A percentile compares a stretch with the other conserved stretches of the same genome.
Conservation (phyloP, 2,113 vertebrate genomes). For the Poecilia latipinna region DNA sequence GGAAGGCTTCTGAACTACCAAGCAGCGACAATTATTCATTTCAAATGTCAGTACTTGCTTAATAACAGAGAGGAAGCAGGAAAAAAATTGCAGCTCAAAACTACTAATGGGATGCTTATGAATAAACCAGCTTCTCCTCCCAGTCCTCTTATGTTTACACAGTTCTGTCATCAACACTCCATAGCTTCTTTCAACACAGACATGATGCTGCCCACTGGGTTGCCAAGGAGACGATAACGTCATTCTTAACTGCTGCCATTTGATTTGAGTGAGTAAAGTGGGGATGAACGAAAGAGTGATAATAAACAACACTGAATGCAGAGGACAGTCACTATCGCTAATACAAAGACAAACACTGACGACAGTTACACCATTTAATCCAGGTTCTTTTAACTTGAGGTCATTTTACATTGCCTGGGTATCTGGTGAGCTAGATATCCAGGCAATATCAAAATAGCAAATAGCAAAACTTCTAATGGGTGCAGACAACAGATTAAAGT, state of each 20-base stretch:
- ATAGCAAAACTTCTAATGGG: conserved; percentile 4
- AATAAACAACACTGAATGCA: conserved; percentile 69
- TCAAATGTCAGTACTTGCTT: conserved; percentile 11
- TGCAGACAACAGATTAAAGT: background rate
- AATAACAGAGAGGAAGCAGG: conserved; percentile 26
- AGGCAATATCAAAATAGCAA: background rate
- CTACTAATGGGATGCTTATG: conserved; percentile 51
- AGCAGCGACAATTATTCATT: conserved; percentile 28
- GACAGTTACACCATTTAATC: background rate
- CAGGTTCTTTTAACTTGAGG: background rate
- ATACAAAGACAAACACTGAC: conserved; percentile 13
- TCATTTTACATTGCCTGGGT: background rate
- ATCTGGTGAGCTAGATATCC: too few species aligned
- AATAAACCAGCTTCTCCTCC: conserved; percentile 61
- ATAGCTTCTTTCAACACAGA: conserved; percentile 16
- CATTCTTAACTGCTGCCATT: conserved; percentile 78
- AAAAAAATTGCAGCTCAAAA: conserved; percentile 40
- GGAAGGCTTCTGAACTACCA: conserved; percentile 32
- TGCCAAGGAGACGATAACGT: conserved; percentile 80
- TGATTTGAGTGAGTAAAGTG: conserved; percentile 56
- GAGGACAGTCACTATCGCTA: conserved; percentile 27
- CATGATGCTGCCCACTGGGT: conserved; percentile 61
- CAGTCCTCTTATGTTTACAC: conserved; percentile 36
- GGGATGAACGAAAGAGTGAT: conserved; percentile 45
- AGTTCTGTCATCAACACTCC: conserved; percentile 35